Percentiles rank a stretch among this genome's conserved stretches.
These are phyloP conservation scores for Sinocyclocheilus grahami DNA, from an alignment of 2,113 vertebrate genomes.

Conservation along the genomic window DNA sequence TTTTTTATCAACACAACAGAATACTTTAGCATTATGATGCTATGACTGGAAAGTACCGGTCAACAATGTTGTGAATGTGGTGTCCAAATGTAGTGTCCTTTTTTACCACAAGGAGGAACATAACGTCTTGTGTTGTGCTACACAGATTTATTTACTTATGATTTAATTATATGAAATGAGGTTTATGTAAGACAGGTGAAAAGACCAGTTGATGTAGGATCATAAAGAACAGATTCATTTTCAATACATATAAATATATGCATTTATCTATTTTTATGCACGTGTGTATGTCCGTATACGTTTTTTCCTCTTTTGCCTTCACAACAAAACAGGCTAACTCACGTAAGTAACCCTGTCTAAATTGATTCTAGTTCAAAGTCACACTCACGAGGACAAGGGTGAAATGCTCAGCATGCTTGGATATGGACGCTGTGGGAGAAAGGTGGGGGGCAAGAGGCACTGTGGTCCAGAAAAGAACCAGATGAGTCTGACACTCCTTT, in stretches of 20 bases:
- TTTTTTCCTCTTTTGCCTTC: background rate
- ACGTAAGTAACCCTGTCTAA: slow-evolving; percentile 58
- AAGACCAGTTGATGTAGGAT: background rate
- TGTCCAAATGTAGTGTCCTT: background rate
- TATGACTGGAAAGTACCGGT: too few species aligned
- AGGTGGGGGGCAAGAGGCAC: slow-evolving; percentile 51
- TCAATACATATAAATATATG: too few species aligned
- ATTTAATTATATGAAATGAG: too few species aligned
- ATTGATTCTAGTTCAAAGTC: slow-evolving; percentile 62
- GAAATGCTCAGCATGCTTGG: slow-evolving; percentile 71
- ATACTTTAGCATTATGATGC: too few species aligned
- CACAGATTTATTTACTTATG: too few species aligned
- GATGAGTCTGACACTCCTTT: slow-evolving; percentile 52
- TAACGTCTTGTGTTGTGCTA: background rate
- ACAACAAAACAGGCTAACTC: slow-evolving; percentile 52
- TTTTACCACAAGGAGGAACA: slow-evolving; percentile 46
- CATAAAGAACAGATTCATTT: slow-evolving; percentile 9
- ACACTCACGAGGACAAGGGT: slow-evolving; percentile 60
- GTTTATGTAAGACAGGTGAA: background rate
- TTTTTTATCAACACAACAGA: too few species aligned
- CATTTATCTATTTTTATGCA: background rate
- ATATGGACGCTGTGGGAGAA: slow-evolving; percentile 61
- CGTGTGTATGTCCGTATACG: too few species aligned
- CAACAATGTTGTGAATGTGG: too few species aligned
- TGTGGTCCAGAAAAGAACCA: slow-evolving; percentile 47